Conservation (phyloP, 2,888 invertebrate species). For the Nephrocerus scutellatus region DNA sequence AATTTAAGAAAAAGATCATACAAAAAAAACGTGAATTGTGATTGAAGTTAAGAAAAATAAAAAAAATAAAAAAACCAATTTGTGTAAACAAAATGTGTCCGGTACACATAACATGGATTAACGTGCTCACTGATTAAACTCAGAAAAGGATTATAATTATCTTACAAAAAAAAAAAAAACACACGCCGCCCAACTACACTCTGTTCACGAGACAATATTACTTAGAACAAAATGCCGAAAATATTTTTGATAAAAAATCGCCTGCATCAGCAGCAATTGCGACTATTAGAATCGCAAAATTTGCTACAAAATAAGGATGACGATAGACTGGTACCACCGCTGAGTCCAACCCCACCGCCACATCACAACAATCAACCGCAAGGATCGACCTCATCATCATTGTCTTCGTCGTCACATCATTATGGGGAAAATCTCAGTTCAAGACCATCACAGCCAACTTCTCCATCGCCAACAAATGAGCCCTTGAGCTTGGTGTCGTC, state of each 20-base stretch:
- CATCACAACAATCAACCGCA: no score
- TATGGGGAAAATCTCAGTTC: no score
- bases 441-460: slow-evolving; percentile 7
- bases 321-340: slow-evolving; percentile 56
- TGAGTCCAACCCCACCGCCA: slow-evolving; percentile 50
- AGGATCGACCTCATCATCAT: no score
- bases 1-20: no score
- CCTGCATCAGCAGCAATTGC: slow-evolving; percentile 83
- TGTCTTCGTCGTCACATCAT: no score
- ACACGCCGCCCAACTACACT: slow-evolving; percentile 3
- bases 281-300: slow-evolving; percentile 76
- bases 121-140: no score
- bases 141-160: no score
- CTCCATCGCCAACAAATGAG: slow-evolving; percentile 9
- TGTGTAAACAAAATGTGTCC: no score
- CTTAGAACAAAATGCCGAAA: slow-evolving; percentile 67
- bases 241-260: slow-evolving; percentile 87
- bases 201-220: slow-evolving; percentile 1
- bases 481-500: no score
- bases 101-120: no score
- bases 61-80: neutral
- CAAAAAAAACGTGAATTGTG: slow-evolving; percentile 8
- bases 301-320: slow-evolving; percentile 57
- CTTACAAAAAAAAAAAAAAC: slow-evolving; percentile 11
- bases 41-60: slow-evolving; percentile 9